phyloP scores from a whole-genome alignment of 2,797 vertebrate genomes.

The Amblyraja radiata region DNA sequence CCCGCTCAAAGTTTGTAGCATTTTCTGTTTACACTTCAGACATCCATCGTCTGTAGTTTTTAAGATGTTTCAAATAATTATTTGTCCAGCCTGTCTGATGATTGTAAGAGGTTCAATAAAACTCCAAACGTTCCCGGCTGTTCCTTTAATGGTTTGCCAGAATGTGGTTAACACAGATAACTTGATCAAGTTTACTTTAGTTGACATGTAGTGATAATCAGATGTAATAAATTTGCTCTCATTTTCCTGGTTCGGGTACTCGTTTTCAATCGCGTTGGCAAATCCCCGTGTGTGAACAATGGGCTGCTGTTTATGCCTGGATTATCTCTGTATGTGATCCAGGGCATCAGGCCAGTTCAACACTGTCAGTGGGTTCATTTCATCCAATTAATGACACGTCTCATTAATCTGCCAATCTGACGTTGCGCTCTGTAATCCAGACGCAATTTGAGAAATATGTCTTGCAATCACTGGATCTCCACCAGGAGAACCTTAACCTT shows the following conservation, averaged over 20 bases:
- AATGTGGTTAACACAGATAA: not conserved
- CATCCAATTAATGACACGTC: not conserved
- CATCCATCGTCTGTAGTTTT: too few relatives aligned
- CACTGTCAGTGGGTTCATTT: not conserved
- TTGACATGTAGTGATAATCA: not conserved
- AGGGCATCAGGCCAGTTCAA: not conserved
- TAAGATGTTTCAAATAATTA: too few relatives aligned
- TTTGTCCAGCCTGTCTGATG: too few relatives aligned
- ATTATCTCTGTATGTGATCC: not conserved
- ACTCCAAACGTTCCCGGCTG: not conserved
- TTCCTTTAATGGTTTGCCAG: not conserved
- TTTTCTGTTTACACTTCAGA: too few relatives aligned
- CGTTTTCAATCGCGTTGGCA: not conserved
- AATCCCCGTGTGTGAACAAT: not conserved
- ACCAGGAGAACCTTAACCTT: not conserved
- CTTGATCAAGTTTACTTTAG: not conserved
- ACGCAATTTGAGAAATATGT: slow-evolving; percentile 1
- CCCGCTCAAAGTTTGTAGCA: too few relatives aligned
- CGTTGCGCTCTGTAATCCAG: not conserved
- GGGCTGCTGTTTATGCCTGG: not conserved
- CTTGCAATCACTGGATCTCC: not conserved
- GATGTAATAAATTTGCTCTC: not conserved
- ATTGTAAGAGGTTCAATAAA: not conserved
- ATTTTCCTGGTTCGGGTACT: not conserved
- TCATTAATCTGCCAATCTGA: not conserved